Percentiles rank a stretch among this genome's conserved stretches.
phyloP scores from a whole-genome alignment of 2,797 vertebrate species.

The Silurus aristotelis region DNA sequence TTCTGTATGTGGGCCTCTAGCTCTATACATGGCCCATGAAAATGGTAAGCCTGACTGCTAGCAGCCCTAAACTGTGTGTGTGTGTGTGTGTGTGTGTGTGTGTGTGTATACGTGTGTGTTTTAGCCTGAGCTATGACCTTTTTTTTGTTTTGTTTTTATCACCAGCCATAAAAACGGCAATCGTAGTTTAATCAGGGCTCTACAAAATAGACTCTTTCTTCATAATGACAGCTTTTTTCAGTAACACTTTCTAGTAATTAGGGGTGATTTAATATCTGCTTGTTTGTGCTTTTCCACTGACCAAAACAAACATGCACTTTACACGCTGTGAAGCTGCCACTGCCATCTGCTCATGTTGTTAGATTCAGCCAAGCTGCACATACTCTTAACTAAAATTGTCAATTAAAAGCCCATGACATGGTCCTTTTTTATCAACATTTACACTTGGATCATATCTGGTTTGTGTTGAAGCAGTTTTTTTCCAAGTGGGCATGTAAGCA shows the following conservation, averaged over 20 bases:
- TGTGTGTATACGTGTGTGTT: slow-evolving; percentile 57
- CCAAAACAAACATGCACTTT: not conserved
- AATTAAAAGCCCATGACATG: not conserved
- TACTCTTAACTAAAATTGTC: not conserved
- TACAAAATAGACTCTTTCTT: not conserved
- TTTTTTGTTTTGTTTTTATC: not conserved
- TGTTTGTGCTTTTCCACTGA: not conserved
- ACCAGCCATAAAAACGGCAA: not conserved
- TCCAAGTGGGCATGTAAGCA: not conserved
- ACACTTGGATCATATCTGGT: not conserved
- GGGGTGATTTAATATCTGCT: slow-evolving; percentile 7
- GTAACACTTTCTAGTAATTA: not conserved
- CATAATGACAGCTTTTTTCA: not conserved
- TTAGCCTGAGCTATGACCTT: slow-evolving; percentile 58
- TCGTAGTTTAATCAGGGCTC: not conserved
- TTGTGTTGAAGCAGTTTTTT: not conserved
- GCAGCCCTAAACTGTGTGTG: slow-evolving; percentile 41
- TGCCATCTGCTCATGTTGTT: slow-evolving; percentile 19
- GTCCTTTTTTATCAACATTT: not conserved
- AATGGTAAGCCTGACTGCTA: slow-evolving; percentile 74
- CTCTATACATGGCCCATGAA: slow-evolving; percentile 79
- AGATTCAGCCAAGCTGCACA: not conserved
- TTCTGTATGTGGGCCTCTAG: slow-evolving; percentile 68
- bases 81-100: slow-evolving; percentile 56
- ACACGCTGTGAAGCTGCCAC: slow-evolving; percentile 21